Evolutionary conservation across 1,140 invertebrate genomes (phyloP).

Genomic region (Megathymus violae): DNA sequence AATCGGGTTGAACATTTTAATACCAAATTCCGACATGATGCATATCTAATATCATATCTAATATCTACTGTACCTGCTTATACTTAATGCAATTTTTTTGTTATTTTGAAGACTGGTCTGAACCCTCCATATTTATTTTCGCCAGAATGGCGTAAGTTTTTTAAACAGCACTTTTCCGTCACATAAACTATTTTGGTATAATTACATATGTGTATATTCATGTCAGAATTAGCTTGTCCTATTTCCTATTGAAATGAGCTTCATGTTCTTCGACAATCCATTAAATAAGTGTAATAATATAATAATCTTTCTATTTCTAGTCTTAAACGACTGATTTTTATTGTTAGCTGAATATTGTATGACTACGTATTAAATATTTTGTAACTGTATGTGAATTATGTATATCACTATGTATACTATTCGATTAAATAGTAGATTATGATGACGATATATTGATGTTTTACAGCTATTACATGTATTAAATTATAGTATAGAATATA

Average conservation of each 20-base stretch:
- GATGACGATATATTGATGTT: constrained; percentile 68
- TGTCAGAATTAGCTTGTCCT: constrained; percentile 16
- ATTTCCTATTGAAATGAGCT: constrained; percentile 31
- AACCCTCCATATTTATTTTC: constrained; percentile 17
- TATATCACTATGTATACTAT: constrained; percentile 76
- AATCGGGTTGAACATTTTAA: no score
- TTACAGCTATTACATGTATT: constrained; percentile 24
- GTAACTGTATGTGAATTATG: constrained; percentile 67
- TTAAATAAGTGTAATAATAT: constrained; percentile 15
- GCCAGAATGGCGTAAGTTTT: constrained; percentile 12
- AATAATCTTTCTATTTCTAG: constrained; percentile 38
- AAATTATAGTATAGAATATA: background rate
- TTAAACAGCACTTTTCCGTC: constrained; percentile 15
- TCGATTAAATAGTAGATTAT: constrained; percentile 58
- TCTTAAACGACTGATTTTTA: constrained; percentile 79
- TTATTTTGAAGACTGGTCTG: constrained; percentile 25
- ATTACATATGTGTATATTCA: constrained; percentile 3
- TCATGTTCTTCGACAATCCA: constrained; percentile 18
- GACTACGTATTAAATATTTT: constrained; percentile 64
- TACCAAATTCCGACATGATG: constrained; percentile 7
- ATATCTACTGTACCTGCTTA: constrained; percentile 18
- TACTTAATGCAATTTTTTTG: constrained; percentile 4
- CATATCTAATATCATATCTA: constrained; percentile 18
- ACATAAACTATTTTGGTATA: constrained; percentile 25
- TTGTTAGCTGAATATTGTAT: constrained; percentile 58